Conservation (phyloP, 2,113 vertebrate genomes). For the Conger conger region DNA sequence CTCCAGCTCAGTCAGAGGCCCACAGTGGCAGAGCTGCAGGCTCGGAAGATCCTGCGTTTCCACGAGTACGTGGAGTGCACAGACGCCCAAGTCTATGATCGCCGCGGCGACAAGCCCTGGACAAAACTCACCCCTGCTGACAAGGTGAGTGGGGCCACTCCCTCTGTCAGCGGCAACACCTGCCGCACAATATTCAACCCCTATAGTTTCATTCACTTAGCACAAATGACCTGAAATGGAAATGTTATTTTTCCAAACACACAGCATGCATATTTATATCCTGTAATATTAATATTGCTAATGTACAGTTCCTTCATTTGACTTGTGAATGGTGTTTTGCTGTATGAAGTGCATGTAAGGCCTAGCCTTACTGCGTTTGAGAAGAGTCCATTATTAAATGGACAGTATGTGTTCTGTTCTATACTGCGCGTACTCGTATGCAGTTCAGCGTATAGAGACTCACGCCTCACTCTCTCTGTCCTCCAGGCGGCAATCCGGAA, state of each 20-base stretch:
- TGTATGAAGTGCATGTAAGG: background rate
- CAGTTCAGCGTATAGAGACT: background rate
- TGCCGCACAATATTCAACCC: no score
- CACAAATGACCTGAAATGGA: no score
- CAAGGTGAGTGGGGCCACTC: constrained; percentile 73
- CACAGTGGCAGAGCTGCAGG: constrained; percentile 91
- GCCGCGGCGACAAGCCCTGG: constrained; percentile 95
- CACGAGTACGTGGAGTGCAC: constrained; percentile 93
- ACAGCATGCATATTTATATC: no score
- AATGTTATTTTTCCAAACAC: no score
- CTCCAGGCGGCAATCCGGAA: constrained; percentile 91
- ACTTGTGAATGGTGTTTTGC: background rate
- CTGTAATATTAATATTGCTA: background rate
- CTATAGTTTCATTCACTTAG: no score
- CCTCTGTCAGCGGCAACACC: background rate
- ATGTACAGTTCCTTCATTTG: no score
- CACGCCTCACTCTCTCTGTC: constrained; percentile 28
- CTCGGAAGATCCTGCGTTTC: constrained; percentile 93
- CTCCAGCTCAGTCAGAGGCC: constrained; percentile 91
- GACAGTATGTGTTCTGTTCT: background rate
- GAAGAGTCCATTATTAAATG: background rate
- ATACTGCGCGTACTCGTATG: background rate
- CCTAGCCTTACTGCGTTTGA: background rate
- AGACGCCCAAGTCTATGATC: constrained; percentile 92
- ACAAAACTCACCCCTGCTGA: constrained; percentile 94